Percentiles rank a stretch among this genome's conserved stretches.
These are phyloP conservation scores for Typhlomys cinereus DNA, from an alignment of 2,113 vertebrate genomes.

Conservation along the genomic window DNA sequence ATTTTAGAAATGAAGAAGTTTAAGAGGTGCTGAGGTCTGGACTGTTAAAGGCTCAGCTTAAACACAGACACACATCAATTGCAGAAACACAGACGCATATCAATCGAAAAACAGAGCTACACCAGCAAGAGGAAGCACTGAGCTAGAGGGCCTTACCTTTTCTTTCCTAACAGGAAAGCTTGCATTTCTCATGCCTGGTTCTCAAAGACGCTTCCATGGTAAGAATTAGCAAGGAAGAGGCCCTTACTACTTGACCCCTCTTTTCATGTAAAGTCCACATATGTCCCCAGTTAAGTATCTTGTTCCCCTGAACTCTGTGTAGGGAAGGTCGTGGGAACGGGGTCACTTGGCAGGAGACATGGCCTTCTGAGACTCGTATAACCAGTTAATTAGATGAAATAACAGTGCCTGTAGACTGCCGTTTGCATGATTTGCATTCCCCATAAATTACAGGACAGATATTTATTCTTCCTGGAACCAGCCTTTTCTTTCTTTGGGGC, in stretches of 20 bases:
- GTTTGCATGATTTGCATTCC: slow-evolving; percentile 42
- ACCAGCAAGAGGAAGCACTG: background rate
- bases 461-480: background rate
- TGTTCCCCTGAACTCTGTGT: slow-evolving; percentile 19
- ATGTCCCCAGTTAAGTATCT: background rate
- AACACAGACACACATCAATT: background rate
- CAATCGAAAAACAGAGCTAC: no score
- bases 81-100: background rate
- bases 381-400: slow-evolving; percentile 60
- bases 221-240: background rate
- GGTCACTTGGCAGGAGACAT: slow-evolving; percentile 55
- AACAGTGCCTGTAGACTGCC: background rate
- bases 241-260: background rate
- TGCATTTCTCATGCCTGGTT: background rate
- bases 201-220: background rate
- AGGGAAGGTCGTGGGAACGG: slow-evolving; percentile 59
- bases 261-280: background rate
- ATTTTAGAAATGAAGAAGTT: background rate
- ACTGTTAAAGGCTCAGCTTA: background rate
- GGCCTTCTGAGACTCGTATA: background rate
- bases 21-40: background rate
- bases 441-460: slow-evolving; percentile 51
- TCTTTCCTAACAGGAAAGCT: background rate
- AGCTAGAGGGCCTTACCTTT: background rate
- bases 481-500: background rate